Conservation (phyloP, 2,113 vertebrate species). For the Callithrix jacchus region DNA sequence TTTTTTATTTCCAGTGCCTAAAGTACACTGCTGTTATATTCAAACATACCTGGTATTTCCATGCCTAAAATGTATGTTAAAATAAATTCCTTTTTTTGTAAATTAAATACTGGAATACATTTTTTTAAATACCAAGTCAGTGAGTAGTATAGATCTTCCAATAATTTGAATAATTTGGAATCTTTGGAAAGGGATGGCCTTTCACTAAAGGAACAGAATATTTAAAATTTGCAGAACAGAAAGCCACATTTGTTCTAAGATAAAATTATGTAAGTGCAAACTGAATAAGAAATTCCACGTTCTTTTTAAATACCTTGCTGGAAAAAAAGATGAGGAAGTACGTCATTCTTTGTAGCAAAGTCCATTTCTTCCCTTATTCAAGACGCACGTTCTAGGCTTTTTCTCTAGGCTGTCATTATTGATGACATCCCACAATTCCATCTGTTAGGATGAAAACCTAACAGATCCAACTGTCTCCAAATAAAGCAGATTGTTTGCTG, state of each 20-base stretch:
- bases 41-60: neutral
- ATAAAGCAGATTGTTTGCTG: slow-evolving; percentile 85
- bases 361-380: slow-evolving; percentile 69
- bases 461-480: slow-evolving; percentile 83
- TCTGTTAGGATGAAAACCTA: slow-evolving; percentile 83
- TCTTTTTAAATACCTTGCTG: neutral
- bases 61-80: neutral
- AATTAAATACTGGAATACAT: neutral
- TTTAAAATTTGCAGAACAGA: neutral
- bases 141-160: neutral
- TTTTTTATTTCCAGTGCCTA: neutral
- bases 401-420: slow-evolving; percentile 75
- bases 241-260: neutral
- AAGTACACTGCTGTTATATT: slow-evolving; percentile 8
- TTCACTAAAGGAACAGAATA: neutral
- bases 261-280: slow-evolving; percentile 3
- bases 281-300: neutral
- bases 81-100: neutral
- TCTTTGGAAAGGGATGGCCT: neutral
- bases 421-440: slow-evolving; percentile 76
- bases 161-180: neutral
- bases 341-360: slow-evolving; percentile 69
- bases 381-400: slow-evolving; percentile 63
- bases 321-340: neutral
- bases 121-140: neutral